Evolutionary conservation across 2,888 invertebrate genomes (phyloP).

Genomic region (Patella ulyssiponensis): DNA sequence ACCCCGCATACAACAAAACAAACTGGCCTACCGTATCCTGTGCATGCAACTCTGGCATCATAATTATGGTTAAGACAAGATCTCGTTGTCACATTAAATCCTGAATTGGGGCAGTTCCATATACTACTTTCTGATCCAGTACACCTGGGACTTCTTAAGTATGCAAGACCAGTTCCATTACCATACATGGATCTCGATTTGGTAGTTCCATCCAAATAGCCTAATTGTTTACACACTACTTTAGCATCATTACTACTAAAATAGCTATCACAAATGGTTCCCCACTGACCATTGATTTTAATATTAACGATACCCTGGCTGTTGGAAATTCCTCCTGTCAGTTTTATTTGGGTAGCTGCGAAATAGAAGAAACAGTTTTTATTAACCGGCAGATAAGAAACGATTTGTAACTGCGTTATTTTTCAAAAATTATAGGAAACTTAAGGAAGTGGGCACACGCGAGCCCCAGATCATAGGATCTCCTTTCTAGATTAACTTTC

Average conservation of each 20-base stretch:
- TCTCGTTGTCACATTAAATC: constrained; percentile 47
- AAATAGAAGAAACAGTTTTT: no score
- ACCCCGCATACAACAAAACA: no score
- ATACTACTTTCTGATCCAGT: constrained; percentile 52
- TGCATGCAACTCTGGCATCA: constrained; percentile 55
- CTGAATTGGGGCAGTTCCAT: constrained; percentile 50
- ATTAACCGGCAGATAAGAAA: no score
- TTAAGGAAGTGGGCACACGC: no score
- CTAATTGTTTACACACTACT: constrained; percentile 53
- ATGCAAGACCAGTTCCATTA: constrained; percentile 46
- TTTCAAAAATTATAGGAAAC: no score
- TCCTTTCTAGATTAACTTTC: no score
- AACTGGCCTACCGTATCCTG: constrained; percentile 44
- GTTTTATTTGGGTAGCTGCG: no score
- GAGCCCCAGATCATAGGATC: no score
- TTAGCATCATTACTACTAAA: constrained; percentile 49
- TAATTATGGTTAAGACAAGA: constrained; percentile 47
- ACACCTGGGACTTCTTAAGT: constrained; percentile 51
- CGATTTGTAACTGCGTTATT: no score
- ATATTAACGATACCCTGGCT: constrained; percentile 48
- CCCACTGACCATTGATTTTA: constrained; percentile 50
- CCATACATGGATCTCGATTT: constrained; percentile 47
- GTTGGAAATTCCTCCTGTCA: no score
- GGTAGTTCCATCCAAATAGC: constrained; percentile 50
- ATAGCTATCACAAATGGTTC: constrained; percentile 52